These are phyloP conservation scores for Platycnemis pennipes DNA, from an alignment of 2,888 invertebrate species.

Conservation along the genomic window DNA sequence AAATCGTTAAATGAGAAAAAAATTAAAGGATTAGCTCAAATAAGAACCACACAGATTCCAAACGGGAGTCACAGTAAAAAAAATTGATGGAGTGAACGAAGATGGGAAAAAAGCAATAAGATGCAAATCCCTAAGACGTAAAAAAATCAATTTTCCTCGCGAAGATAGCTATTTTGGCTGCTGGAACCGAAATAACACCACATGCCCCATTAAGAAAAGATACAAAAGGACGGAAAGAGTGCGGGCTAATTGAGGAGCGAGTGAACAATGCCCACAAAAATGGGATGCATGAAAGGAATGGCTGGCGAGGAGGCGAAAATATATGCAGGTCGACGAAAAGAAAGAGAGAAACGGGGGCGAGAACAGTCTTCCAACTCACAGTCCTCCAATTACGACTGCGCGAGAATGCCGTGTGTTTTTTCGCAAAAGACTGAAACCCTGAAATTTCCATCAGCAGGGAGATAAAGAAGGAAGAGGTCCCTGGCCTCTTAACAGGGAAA, in stretches of 20 bases:
- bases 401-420: conserved; percentile 14
- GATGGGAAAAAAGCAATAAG: neutral
- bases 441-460: conserved; percentile 37
- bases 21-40: no score
- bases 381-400: conserved; percentile 34
- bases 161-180: neutral
- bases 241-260: conserved; percentile 8
- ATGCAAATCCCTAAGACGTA: neutral
- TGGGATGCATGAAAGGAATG: conserved; percentile 26
- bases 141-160: neutral
- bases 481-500: conserved; percentile 14
- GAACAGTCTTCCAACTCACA: conserved; percentile 23
- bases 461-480: conserved; percentile 11
- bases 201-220: neutral
- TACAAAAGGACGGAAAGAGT: conserved; percentile 1
- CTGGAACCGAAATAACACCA: neutral
- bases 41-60: no score
- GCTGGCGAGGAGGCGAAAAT: conserved; percentile 16
- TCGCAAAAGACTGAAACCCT: conserved; percentile 15
- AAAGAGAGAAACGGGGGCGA: conserved; percentile 39
- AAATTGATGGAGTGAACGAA: neutral
- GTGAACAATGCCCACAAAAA: conserved; percentile 28
- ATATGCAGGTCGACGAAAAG: neutral
- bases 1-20: no score
- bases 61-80: no score